Evolutionary conservation across 2,113 vertebrate genomes (phyloP), one percentile per base, ranked within the genome.

Genomic region (Tretioscincus oriximinensis): DNA sequence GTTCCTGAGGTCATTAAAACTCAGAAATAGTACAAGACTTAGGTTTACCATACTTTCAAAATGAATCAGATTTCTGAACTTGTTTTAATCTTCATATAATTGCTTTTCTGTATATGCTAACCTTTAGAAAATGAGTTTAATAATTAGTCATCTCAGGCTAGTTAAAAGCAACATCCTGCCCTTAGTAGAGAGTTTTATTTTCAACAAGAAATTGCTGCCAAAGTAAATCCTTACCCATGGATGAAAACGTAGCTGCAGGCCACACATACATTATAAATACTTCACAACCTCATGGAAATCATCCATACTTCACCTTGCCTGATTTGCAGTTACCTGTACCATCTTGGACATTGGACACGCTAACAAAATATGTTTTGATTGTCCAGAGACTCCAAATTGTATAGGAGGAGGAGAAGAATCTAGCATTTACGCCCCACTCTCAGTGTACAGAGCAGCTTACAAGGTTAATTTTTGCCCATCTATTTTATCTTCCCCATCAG

Each of bases 81-180:
- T 89, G 85, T 91, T 90, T 89, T 93, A 90, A 91, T 91, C 90
- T 88, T 87, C 65, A 11, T 73, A 77, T 88, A 87, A 90, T 92
- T 88, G 80, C 92, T 86, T 88, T 91, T 90, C 93, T 95, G 93
- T 92, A 88, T 93, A 93, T 0, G 89, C 93, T 91, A 95, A 95
- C 91, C 94, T 96, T 95, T 93, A 92, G 82, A 94, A 94, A 93
- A 93, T 80, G 89, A 95, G 92, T 95, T 92, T 91, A 90, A 93
- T 93, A 94, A 95, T 96, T 94, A 95, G 95, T 95, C 95, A 95
- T 94, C 92, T 77, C 89, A 91, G 92, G 91, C 92, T 89, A 91
- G 90, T 92, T 93, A 87, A 91, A 92, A 92, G 92, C 91, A 94
- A 94, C 94, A 93, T 88, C 86, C 86, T 90, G 92, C 92, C 90